Evolutionary conservation across 2,888 invertebrate species (phyloP).

Genomic region (Athetis lepigone): DNA sequence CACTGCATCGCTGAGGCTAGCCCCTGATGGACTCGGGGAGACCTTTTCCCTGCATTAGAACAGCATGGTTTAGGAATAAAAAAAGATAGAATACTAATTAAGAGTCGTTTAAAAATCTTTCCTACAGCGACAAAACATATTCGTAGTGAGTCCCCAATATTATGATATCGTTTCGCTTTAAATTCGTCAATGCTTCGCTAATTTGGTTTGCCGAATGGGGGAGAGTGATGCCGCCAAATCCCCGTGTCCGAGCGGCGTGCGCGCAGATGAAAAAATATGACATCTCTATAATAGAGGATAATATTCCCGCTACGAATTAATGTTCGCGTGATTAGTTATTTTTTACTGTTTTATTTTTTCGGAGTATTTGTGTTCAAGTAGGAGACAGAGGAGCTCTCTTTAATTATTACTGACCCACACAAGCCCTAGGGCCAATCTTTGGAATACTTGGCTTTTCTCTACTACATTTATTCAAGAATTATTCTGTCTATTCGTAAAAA

Average conservation of each 20-base stretch:
- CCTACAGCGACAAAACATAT: conserved; percentile 25
- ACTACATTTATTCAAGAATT: too few species aligned
- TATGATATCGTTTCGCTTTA: conserved; percentile 76
- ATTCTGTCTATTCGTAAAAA: too few species aligned
- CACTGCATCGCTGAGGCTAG: too few species aligned
- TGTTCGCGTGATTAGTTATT: conserved; percentile 54
- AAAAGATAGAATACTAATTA: too few species aligned
- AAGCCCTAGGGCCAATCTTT: too few species aligned
- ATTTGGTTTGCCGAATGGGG: conserved; percentile 68
- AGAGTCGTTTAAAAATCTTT: conserved; percentile 9
- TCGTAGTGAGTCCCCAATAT: conserved; percentile 53
- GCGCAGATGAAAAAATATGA: conserved; percentile 75
- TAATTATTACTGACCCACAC: too few species aligned
- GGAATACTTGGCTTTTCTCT: too few species aligned
- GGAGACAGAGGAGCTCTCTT: too few species aligned
- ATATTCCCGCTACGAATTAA: conserved; percentile 50
- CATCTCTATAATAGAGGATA: conserved; percentile 76
- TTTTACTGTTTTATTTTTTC: conserved; percentile 34
- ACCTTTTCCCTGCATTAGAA: too few species aligned
- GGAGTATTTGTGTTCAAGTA: not conserved
- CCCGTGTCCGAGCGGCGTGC: conserved; percentile 56
- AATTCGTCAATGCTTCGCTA: conserved; percentile 79
- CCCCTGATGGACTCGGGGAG: too few species aligned
- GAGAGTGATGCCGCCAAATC: conserved; percentile 58
- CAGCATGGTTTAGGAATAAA: too few species aligned